Conservation (phyloP, 2,888 invertebrate genomes). For the Stenurella melanura region DNA sequence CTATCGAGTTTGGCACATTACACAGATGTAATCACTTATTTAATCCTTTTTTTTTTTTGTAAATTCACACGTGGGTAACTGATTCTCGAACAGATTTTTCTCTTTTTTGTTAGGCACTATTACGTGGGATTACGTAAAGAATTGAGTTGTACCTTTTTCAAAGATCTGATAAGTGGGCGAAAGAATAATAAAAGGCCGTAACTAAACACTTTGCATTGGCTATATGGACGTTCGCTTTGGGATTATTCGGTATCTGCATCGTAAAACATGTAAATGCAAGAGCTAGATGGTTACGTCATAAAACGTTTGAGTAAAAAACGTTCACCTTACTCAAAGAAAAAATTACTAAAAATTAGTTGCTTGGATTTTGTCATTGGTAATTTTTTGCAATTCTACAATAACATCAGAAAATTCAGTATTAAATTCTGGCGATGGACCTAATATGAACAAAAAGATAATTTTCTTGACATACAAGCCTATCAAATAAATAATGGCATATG, state of each 20-base stretch:
- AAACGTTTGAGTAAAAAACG: too few relatives aligned
- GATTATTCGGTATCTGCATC: not conserved
- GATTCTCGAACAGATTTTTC: slow-evolving; percentile 23
- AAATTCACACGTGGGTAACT: slow-evolving; percentile 32
- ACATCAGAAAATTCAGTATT: too few relatives aligned
- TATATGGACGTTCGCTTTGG: not conserved
- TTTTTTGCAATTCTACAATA: too few relatives aligned
- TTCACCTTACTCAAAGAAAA: too few relatives aligned
- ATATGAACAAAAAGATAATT: too few relatives aligned
- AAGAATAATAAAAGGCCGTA: slow-evolving; percentile 8
- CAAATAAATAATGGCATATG: too few relatives aligned
- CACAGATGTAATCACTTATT: slow-evolving; percentile 26
- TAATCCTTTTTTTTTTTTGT: slow-evolving; percentile 32
- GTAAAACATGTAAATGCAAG: too few relatives aligned
- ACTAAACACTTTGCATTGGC: not conserved
- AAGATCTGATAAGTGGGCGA: slow-evolving; percentile 30
- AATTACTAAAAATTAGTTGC: too few relatives aligned
- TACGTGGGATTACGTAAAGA: slow-evolving; percentile 29
- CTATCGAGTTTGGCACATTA: slow-evolving; percentile 28
- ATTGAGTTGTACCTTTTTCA: slow-evolving; percentile 34
- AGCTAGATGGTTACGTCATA: too few relatives aligned
- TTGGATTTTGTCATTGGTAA: too few relatives aligned
- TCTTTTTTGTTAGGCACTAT: slow-evolving; percentile 16
- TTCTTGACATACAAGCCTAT: too few relatives aligned
- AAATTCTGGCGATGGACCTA: too few relatives aligned